A percentile compares a stretch with the other conserved stretches of the same genome.
Conservation (phyloP, 2,113 vertebrate species). For the Cromileptes altivelis region DNA sequence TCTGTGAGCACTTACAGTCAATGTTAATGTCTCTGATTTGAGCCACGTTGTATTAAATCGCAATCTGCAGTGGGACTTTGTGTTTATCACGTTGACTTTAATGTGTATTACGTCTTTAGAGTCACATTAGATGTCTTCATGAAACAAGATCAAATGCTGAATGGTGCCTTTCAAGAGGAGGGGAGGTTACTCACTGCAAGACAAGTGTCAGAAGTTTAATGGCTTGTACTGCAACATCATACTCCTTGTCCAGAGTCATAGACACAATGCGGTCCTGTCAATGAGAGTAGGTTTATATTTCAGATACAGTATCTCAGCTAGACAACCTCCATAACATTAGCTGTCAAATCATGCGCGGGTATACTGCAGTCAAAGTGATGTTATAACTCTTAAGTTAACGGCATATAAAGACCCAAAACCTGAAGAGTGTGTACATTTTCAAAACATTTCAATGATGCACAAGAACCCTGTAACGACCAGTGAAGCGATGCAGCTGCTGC, state of each 20-base stretch:
- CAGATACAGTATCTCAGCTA: neutral
- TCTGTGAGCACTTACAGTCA: neutral
- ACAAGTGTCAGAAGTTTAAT: conserved; percentile 98
- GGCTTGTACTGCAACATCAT: conserved; percentile 98
- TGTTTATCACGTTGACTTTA: neutral
- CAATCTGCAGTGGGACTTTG: neutral
- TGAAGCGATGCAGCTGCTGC: neutral
- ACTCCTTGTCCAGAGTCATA: conserved; percentile 98
- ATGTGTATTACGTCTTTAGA: neutral
- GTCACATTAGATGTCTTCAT: neutral
- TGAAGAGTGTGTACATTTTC: neutral
- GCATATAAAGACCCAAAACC: neutral
- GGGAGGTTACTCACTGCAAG: conserved; percentile 91
- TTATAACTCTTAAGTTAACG: neutral
- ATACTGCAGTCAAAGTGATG: neutral
- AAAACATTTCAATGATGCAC: neutral
- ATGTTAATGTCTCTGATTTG: neutral
- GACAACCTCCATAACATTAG: neutral
- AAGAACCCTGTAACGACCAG: neutral
- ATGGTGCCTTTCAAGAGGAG: neutral
- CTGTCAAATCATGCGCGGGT: neutral
- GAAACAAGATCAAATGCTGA: neutral
- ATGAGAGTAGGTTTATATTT: conserved; percentile 38
- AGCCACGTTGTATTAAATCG: neutral
- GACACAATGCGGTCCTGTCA: conserved; percentile 97